Evolutionary conservation across 2,888 invertebrate genomes (phyloP).

Genomic region (Tanypteryx hageni): DNA sequence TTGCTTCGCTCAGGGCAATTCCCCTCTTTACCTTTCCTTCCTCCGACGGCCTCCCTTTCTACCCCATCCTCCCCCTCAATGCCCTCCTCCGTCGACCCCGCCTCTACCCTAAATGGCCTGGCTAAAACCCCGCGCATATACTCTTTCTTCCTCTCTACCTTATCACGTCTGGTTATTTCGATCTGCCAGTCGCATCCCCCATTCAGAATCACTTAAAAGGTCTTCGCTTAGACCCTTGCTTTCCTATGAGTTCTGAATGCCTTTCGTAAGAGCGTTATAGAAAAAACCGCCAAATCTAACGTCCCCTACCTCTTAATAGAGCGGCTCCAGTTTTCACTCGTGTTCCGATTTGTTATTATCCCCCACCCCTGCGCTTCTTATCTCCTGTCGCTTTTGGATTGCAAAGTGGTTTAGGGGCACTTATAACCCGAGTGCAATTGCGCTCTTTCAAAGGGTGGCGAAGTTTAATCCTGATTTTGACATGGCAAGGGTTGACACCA

Average conservation of each 20-base stretch:
- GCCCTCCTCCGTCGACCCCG: not conserved
- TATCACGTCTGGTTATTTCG: constrained; percentile 58
- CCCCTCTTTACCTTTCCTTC: not conserved
- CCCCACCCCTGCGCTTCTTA: constrained; percentile 5
- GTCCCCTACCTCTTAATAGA: not conserved
- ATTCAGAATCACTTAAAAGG: constrained; percentile 28
- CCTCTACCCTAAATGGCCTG: not conserved
- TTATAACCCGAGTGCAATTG: not conserved
- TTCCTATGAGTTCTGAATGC: constrained; percentile 7
- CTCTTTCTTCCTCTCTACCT: constrained; percentile 14
- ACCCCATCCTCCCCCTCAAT: not conserved
- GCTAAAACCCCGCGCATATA: not conserved
- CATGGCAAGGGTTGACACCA: constrained; percentile 32
- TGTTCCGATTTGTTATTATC: constrained; percentile 13
- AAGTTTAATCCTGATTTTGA: constrained; percentile 7
- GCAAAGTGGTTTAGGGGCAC: constrained; percentile 16
- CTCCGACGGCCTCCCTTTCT: not conserved
- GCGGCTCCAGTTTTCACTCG: constrained; percentile 24
- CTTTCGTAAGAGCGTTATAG: not conserved
- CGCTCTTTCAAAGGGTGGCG: not conserved
- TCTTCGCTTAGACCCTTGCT: not conserved
- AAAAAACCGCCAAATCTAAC: constrained; percentile 5
- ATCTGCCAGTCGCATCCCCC: constrained; percentile 23
- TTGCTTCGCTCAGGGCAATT: constrained; percentile 44
- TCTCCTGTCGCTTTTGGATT: constrained; percentile 3